phyloP scores from a whole-genome alignment of 2,797 vertebrate species.

The Acrocephalus scirpaceus region DNA sequence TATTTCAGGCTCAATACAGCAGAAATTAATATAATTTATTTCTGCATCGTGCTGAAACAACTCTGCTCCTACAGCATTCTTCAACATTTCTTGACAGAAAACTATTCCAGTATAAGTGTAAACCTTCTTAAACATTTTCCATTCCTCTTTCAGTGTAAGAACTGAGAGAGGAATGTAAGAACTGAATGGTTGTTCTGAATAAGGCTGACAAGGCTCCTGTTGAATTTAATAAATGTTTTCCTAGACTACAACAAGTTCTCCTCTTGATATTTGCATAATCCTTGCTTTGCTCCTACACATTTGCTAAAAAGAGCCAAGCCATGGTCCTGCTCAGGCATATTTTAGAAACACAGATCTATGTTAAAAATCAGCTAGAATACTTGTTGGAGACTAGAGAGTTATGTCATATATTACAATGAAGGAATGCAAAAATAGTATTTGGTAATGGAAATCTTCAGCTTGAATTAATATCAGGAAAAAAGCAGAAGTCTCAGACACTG shows the following conservation, averaged over 20 bases:
- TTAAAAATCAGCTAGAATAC: background rate
- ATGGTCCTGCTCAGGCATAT: background rate
- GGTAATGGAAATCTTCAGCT: background rate
- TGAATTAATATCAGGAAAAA: background rate
- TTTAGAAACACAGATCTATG: background rate
- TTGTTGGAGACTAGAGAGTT: background rate
- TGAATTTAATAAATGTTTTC: background rate
- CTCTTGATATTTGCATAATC: background rate
- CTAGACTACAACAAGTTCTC: background rate
- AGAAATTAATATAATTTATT: background rate
- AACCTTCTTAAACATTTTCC: background rate
- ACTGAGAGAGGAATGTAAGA: background rate
- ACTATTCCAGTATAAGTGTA: background rate
- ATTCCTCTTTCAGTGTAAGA: background rate
- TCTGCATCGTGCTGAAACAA: background rate
- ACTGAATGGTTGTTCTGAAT: background rate
- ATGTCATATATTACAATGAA: background rate
- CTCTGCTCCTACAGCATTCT: background rate
- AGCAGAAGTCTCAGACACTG: background rate
- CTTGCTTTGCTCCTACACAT: background rate
- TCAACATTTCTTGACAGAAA: background rate
- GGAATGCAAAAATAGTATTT: background rate
- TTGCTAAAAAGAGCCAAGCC: background rate
- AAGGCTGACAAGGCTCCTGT: background rate
- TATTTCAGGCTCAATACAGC: background rate